Percentiles rank a stretch among this genome's conserved stretches.
phyloP scores from a whole-genome alignment of 2,888 invertebrate genomes.

The Heteropelma amictum region DNA sequence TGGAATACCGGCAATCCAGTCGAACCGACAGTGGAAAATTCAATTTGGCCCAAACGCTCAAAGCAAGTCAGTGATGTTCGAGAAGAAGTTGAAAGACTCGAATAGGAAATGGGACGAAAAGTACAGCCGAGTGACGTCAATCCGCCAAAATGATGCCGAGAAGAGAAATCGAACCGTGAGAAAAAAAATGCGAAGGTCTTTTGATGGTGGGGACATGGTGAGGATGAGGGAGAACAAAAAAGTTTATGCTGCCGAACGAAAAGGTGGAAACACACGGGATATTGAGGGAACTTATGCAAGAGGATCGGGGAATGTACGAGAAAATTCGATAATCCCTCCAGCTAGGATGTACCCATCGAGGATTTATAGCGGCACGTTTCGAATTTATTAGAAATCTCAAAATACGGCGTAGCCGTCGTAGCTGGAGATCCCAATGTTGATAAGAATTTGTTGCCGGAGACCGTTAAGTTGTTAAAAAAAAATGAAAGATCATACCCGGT shows the following conservation, averaged over 20 bases:
- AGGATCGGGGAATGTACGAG: not conserved
- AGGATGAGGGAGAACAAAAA: not conserved
- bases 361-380: not conserved
- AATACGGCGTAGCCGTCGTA: not conserved
- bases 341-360: not conserved
- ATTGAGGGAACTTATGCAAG: not conserved
- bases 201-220: not conserved
- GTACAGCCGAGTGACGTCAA: not conserved
- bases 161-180: not conserved
- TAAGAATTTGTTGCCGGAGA: slow-evolving; percentile 5
- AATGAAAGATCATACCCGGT: not conserved
- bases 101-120: slow-evolving; percentile 25
- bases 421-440: not conserved
- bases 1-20: not conserved
- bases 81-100: slow-evolving; percentile 2
- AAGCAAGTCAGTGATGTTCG: not conserved
- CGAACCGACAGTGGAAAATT: slow-evolving; percentile 46
- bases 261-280: not conserved
- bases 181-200: not conserved
- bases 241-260: not conserved
- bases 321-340: not conserved
- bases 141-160: not conserved
- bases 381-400: not conserved
- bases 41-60: slow-evolving; percentile 55
- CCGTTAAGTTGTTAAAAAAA: not conserved